Evolutionary conservation across 2,113 vertebrate genomes (phyloP).

Genomic region (Pelmatolapia mariae): DNA sequence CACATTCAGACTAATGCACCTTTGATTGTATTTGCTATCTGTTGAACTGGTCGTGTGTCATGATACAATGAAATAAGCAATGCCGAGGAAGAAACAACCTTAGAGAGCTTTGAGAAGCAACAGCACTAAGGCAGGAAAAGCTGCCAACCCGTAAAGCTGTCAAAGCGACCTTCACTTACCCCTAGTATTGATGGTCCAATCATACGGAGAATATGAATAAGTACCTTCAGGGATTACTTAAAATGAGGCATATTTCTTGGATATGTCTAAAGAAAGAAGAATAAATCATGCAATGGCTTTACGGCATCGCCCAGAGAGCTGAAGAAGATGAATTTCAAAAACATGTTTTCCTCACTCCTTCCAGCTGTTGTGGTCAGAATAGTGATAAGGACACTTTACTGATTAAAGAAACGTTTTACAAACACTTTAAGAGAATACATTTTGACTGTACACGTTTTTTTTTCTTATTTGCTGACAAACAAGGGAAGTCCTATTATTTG

Average conservation of each 20-base stretch:
- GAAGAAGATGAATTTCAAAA: slow-evolving; percentile 46
- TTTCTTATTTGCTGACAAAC: background rate
- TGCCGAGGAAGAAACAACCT: background rate
- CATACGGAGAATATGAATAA: slow-evolving; percentile 67
- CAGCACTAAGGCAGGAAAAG: slow-evolving; percentile 22
- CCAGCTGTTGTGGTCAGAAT: slow-evolving; percentile 8
- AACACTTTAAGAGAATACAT: background rate
- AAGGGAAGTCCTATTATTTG: background rate
- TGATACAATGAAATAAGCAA: slow-evolving; percentile 27
- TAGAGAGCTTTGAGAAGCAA: slow-evolving; percentile 9
- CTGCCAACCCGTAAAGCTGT: slow-evolving; percentile 55
- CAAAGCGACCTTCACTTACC: slow-evolving; percentile 67
- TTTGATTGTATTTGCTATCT: slow-evolving; percentile 47
- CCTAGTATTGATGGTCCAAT: slow-evolving; percentile 67
- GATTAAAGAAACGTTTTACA: background rate
- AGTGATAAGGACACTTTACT: background rate
- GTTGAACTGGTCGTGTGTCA: slow-evolving; percentile 19
- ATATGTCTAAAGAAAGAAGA: slow-evolving; percentile 51
- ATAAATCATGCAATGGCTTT: slow-evolving; percentile 49
- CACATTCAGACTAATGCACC: slow-evolving; percentile 16
- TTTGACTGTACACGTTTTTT: background rate
- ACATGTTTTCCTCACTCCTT: slow-evolving; percentile 16
- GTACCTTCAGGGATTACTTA: slow-evolving; percentile 56
- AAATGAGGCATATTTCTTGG: slow-evolving; percentile 58
- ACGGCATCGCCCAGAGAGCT: slow-evolving; percentile 23